Evolutionary conservation across 2,888 invertebrate species (phyloP).

Genomic region (Aelia acuminata): DNA sequence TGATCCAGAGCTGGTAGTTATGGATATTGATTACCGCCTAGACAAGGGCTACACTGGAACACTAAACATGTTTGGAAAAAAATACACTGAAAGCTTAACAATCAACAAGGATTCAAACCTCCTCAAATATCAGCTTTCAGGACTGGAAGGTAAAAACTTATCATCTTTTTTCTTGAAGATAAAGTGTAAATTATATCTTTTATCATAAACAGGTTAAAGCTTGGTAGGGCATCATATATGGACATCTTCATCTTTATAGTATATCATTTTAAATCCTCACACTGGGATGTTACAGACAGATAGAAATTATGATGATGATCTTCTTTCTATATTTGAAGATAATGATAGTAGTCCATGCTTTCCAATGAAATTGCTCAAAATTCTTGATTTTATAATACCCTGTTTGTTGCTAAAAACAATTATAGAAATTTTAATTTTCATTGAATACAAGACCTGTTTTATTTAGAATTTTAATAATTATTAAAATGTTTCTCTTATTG

Average conservation of each 20-base stretch:
- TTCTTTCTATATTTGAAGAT: too few species aligned
- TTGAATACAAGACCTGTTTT: background rate
- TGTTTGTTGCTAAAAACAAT: too few species aligned
- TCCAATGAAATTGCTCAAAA: too few species aligned
- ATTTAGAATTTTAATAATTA: background rate
- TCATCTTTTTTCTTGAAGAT: background rate
- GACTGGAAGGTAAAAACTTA: conserved; percentile 36
- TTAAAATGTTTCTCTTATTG: too few species aligned
- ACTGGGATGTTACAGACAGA: too few species aligned
- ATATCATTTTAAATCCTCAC: too few species aligned
- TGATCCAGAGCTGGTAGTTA: conserved; percentile 60
- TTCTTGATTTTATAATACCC: too few species aligned
- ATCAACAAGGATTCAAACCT: conserved; percentile 55
- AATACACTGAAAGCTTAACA: conserved; percentile 61
- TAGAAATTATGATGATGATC: too few species aligned
- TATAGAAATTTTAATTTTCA: too few species aligned
- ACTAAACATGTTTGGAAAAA: conserved; percentile 61
- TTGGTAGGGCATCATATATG: too few species aligned
- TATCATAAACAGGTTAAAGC: background rate
- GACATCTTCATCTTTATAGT: too few species aligned
- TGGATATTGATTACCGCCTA: conserved; percentile 56
- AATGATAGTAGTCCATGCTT: too few species aligned
- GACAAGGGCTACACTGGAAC: conserved; percentile 59
- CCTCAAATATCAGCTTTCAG: conserved; percentile 57
- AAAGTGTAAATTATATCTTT: background rate